phyloP scores from a whole-genome alignment of 2,888 invertebrate genomes.

The Cremastobaeus sp. region DNA sequence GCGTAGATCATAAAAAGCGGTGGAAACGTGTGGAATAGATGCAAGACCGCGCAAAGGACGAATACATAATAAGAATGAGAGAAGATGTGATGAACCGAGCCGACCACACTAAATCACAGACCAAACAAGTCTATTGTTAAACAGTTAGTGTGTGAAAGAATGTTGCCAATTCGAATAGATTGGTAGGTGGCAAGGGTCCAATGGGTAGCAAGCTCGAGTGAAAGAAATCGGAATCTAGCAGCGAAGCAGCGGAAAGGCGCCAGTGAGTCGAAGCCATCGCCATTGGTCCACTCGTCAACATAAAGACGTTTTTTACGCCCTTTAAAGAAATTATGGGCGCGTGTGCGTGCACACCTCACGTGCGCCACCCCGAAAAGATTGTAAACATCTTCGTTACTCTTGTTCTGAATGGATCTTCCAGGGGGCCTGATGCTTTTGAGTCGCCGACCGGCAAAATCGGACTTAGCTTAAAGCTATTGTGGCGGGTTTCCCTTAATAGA shows the following conservation, averaged over 20 bases:
- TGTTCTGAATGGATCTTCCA: slow-evolving; percentile 62
- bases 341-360: slow-evolving; percentile 41
- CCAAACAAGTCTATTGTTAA: slow-evolving; percentile 77
- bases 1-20: slow-evolving; percentile 33
- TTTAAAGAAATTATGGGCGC: slow-evolving; percentile 38
- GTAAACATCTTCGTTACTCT: slow-evolving; percentile 62
- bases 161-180: slow-evolving; percentile 72
- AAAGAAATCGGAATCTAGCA: slow-evolving; percentile 52
- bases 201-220: slow-evolving; percentile 58
- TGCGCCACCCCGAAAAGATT: slow-evolving; percentile 58
- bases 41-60: slow-evolving; percentile 51
- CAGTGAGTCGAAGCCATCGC: slow-evolving; percentile 70
- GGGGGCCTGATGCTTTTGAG: slow-evolving; percentile 27
- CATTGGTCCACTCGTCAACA: slow-evolving; percentile 36
- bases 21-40: slow-evolving; percentile 35
- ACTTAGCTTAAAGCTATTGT: slow-evolving; percentile 72
- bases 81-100: slow-evolving; percentile 63
- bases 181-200: slow-evolving; percentile 59
- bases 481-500: slow-evolving; percentile 69
- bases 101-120: slow-evolving; percentile 73
- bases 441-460: slow-evolving; percentile 67
- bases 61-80: slow-evolving; percentile 61
- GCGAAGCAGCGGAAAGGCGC: slow-evolving; percentile 67
- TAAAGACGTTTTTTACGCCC: slow-evolving; percentile 51
- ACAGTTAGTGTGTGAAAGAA: slow-evolving; percentile 77